A percentile compares a stretch with the other conserved stretches of the same genome.
Conservation (phyloP, 1,140 invertebrate species). For the Ostrea edulis region DNA sequence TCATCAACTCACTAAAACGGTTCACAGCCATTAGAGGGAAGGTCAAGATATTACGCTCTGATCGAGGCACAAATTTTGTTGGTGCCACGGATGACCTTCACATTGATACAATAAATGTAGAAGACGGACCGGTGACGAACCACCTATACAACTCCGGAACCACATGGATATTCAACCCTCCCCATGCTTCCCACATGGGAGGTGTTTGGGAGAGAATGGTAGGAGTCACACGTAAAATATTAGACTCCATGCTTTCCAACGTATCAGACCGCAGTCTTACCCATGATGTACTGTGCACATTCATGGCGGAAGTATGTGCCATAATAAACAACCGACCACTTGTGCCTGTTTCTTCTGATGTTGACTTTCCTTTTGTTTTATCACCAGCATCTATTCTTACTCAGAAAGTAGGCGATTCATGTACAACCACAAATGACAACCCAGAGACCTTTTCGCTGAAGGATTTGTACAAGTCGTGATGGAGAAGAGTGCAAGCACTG, state of each 20-base stretch:
- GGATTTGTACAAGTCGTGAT: constrained; percentile 47
- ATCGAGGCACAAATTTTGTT: constrained; percentile 66
- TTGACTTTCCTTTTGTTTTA: constrained; percentile 51
- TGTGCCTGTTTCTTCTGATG: constrained; percentile 55
- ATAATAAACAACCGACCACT: constrained; percentile 60
- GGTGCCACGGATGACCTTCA: constrained; percentile 46
- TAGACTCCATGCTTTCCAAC: constrained; percentile 56
- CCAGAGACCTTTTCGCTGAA: not conserved
- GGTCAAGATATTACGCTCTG: constrained; percentile 56
- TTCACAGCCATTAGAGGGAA: constrained; percentile 61
- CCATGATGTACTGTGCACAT: constrained; percentile 30
- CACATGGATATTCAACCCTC: constrained; percentile 57
- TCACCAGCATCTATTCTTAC: constrained; percentile 54
- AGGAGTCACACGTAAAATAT: constrained; percentile 49
- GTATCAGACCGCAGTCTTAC: not conserved
- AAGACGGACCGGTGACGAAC: constrained; percentile 43
- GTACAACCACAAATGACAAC: not conserved
- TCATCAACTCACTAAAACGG: constrained; percentile 62
- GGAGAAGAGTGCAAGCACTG: constrained; percentile 48
- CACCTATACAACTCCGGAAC: constrained; percentile 25
- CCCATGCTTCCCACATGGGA: constrained; percentile 59
- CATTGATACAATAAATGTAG: constrained; percentile 45
- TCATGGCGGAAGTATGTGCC: constrained; percentile 57
- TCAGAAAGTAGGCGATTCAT: constrained; percentile 44
- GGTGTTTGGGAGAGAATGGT: no score